Evolutionary conservation across 2,113 vertebrate genomes (phyloP).

Genomic region (Philantomba maxwellii): DNA sequence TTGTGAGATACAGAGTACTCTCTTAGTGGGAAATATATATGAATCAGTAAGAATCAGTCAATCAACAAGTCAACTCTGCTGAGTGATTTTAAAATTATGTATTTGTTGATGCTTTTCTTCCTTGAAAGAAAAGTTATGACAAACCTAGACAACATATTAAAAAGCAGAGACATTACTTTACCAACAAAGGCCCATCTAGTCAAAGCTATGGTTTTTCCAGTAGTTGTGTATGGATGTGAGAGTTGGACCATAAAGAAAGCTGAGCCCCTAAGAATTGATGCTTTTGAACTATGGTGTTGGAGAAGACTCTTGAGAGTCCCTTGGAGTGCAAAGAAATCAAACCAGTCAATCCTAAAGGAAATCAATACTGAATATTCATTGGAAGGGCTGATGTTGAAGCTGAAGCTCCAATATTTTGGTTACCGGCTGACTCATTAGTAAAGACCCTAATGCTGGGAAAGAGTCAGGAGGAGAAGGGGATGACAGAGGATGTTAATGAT

Average conservation of each 20-base stretch:
- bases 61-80: background rate
- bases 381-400: background rate
- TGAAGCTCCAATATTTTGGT: background rate
- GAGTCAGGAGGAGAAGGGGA: background rate
- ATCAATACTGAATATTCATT: background rate
- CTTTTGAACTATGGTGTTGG: background rate
- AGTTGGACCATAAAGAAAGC: background rate
- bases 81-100: background rate
- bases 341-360: background rate
- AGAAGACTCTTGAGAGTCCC: background rate
- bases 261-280: background rate
- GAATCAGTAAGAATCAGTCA: background rate
- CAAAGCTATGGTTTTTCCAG: background rate
- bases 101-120: background rate
- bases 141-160: background rate
- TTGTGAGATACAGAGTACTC: background rate
- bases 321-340: background rate
- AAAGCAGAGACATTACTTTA: background rate
- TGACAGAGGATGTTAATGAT: background rate
- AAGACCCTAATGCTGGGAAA: background rate
- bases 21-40: background rate
- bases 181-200: background rate
- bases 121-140: background rate
- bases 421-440: background rate
- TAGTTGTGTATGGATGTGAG: background rate